Percentiles rank a stretch among this genome's conserved stretches.
These are phyloP conservation scores for Cydia fagiglandana DNA, from an alignment of 1,140 invertebrate species.

Conservation along the genomic window DNA sequence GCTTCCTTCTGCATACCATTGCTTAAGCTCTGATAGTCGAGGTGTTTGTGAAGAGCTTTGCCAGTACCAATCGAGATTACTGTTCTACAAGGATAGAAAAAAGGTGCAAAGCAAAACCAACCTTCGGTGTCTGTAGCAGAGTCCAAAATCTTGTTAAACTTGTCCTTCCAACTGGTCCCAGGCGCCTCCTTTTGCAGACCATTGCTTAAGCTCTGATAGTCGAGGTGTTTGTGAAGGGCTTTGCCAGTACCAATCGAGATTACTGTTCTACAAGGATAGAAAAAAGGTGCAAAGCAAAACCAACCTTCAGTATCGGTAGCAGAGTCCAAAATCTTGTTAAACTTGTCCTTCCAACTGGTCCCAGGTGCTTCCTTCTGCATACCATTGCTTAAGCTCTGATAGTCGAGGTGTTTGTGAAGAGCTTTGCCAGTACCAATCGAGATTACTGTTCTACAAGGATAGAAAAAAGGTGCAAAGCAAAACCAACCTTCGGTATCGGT, in stretches of 20 bases:
- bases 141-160: slow-evolving; percentile 91
- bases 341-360: too few species aligned
- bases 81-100: too few species aligned
- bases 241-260: slow-evolving; percentile 91
- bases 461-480: too few species aligned
- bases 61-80: slow-evolving; percentile 92
- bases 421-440: too few species aligned
- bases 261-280: not conserved
- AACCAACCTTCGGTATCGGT: slow-evolving; percentile 82
- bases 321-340: too few species aligned
- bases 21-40: slow-evolving; percentile 63
- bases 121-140: slow-evolving; percentile 87
- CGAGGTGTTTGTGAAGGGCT: slow-evolving; percentile 64
- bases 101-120: slow-evolving; percentile 32
- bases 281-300: too few species aligned
- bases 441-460: too few species aligned
- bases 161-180: slow-evolving; percentile 86
- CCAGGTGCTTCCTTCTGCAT: too few species aligned
- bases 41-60: slow-evolving; percentile 69
- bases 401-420: too few species aligned
- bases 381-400: too few species aligned
- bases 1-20: slow-evolving; percentile 55
- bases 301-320: too few species aligned
- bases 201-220: slow-evolving; percentile 65
- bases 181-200: slow-evolving; percentile 56